Evolutionary conservation across 92 coral and sea anemone species (phyloP).

Genomic region (Epizoanthus fatuus): DNA sequence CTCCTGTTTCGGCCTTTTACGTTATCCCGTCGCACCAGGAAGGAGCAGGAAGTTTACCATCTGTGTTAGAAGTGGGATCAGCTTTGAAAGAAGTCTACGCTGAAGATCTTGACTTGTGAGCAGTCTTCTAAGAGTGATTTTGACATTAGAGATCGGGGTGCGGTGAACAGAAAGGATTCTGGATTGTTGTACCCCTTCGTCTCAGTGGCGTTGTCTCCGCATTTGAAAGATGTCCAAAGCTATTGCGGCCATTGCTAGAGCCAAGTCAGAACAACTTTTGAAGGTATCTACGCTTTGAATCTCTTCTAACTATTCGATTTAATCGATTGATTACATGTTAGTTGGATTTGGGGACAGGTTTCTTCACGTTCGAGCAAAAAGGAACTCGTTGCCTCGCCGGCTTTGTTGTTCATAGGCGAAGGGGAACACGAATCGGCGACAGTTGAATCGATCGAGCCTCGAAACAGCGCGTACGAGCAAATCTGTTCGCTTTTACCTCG

Average conservation of each 20-base stretch:
- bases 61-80: slow-evolving; percentile 10
- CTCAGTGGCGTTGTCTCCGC: slow-evolving; percentile 87
- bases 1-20: slow-evolving; percentile 79
- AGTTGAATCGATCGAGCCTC: slow-evolving; percentile 35
- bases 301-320: not conserved
- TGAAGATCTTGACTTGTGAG: slow-evolving; percentile 29
- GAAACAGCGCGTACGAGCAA: slow-evolving; percentile 45
- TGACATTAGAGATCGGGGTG: slow-evolving; percentile 79
- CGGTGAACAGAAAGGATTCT: slow-evolving; percentile 87
- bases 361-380: slow-evolving; percentile 50
- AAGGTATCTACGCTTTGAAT: slow-evolving; percentile 71
- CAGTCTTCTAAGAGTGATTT: slow-evolving; percentile 64
- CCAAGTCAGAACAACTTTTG: slow-evolving; percentile 90
- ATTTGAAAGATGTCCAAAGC: slow-evolving; percentile 94
- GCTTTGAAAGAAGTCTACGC: slow-evolving; percentile 28
- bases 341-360: slow-evolving; percentile 18
- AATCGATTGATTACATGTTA: not conserved
- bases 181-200: slow-evolving; percentile 94
- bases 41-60: slow-evolving; percentile 27
- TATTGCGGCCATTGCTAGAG: slow-evolving; percentile 96
- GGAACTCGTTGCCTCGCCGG: slow-evolving; percentile 89
- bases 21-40: slow-evolving; percentile 39
- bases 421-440: slow-evolving; percentile 85
- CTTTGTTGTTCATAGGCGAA: slow-evolving; percentile 84
- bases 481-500: slow-evolving; percentile 14